Base-by-base conservation (phyloP, 2,797 vertebrate genomes). In the Luscinia luscinia region DNA sequence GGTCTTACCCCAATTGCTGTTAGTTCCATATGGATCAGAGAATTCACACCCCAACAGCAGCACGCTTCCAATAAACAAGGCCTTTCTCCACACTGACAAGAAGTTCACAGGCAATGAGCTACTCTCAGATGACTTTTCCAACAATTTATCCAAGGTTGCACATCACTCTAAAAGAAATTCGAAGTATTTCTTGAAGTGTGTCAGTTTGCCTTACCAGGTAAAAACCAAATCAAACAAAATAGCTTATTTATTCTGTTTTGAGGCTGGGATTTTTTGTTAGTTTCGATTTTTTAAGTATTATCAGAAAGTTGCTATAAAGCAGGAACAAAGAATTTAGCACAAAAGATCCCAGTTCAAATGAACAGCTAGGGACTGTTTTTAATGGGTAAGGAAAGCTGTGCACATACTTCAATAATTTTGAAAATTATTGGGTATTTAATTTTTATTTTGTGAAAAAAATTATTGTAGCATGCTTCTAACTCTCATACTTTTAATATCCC, bases 1-100 rank as follows among this genome's bases (percentile, higher is more conserved):
- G 5, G 4, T 54, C 34, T 43, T 38, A 43, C 6, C 11, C 18
- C 48, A 63, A 13, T 0, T 12, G 19, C 43, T 32, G 21, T 12
- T 1, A 79, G 55, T 21, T 76, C 19, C 43, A 66, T 0, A 0
- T 0, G 15, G 43, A 80, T 13, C 13, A 57, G 54, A 68, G 90
- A 45, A 57, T 12, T 21, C 82, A 38, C 58, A 24, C 7, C 8
- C 40, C 36, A 74, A 23, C 27, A 77, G 79, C 63, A 85, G n/a
- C 52, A 70, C 17, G 3, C 10, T 48, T 62, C 43, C 43, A 57
- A 68, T 20, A 70, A 82, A 58, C 13, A 63, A 52, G 55, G 9
- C 16, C 18, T 58, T 83, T 48, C 54, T 63, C 52, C 55, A 62
- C 59, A 20, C 5, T 7, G 15, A 79, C 46, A 84, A 59, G 18